Evolutionary conservation across 2,113 vertebrate species (phyloP), one percentile per base, ranked within the genome.

Genomic region (Mastomys natalensis): DNA sequence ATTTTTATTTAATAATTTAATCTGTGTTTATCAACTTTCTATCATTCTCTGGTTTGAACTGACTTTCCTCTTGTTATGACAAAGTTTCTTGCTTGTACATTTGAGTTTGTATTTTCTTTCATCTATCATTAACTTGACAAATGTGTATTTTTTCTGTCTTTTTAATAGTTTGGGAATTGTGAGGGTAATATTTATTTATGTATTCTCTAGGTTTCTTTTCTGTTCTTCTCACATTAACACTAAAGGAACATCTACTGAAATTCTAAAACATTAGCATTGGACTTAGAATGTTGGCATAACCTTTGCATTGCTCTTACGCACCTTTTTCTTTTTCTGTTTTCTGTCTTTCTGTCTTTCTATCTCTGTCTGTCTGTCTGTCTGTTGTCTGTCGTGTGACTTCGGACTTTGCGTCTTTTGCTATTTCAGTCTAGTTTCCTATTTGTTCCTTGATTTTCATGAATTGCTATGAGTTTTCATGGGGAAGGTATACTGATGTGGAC

Each of bases 71-170:
- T 45, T 31, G 2, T 24, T 31, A 1, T 51, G 31, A 37, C 48
- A 34, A 43, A 45, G 37, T 70, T 94, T 22, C 45, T 60, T 93
- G 10, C 48, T 9, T 68, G 51, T 1, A 62, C 2, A 1, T 15
- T 90, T 55, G 12, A 19, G 34, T 68, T 24, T 88, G 21, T 48
- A 62, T 92, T 93, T 97, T 84, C 37, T 51, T 93, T 90, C 2
- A 78, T 76, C 21, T 89, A 0, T 58, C 37, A 80, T 87, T 95
- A 87, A 62, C 31, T 81, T 94, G 29, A 22, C 17, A 82, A 94
- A 34, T 73, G 5, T 91, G 76, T 73, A 37, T 94, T 13, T 87
- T 91, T 55, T 66, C 1, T 60, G 74, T 68, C 73, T 53, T 3
- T 73, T 74, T 26, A 76, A 51, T 70, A 78, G 4, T 51, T 78